phyloP scores from a whole-genome alignment of 2,888 invertebrate species.

The Lasiommata megera region DNA sequence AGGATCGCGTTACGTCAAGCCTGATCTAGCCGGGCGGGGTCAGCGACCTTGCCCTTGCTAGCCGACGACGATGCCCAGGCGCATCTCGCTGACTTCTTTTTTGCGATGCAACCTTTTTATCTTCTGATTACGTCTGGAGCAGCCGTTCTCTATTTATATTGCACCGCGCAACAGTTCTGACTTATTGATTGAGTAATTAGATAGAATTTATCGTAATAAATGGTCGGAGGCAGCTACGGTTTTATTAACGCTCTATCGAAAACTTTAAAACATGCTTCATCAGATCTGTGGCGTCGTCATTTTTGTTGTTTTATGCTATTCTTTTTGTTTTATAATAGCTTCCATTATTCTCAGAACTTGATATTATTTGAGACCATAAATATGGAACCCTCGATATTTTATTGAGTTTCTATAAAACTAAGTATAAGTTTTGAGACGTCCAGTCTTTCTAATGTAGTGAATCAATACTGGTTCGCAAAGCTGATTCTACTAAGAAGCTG shows the following conservation, averaged over 20 bases:
- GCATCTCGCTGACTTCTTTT: constrained; percentile 26
- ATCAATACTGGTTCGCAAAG: no score
- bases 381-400: no score
- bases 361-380: neutral
- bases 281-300: no score
- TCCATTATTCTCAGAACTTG: neutral
- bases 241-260: no score
- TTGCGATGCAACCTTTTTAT: constrained; percentile 28
- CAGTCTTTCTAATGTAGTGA: no score
- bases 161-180: neutral
- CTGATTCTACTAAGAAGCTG: no score
- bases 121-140: constrained; percentile 24
- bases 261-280: no score
- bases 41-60: constrained; percentile 28
- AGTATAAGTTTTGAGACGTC: no score
- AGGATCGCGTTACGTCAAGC: constrained; percentile 23
- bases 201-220: constrained; percentile 10
- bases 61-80: constrained; percentile 24
- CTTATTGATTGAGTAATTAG: constrained; percentile 24
- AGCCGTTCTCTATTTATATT: constrained; percentile 17
- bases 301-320: no score
- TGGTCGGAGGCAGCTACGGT: neutral
- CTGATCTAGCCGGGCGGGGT: constrained; percentile 31
- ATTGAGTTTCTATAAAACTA: no score
- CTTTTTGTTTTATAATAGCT: no score